phyloP scores from a whole-genome alignment of 2,113 vertebrate genomes.

The Salvelinus sp. region DNA sequence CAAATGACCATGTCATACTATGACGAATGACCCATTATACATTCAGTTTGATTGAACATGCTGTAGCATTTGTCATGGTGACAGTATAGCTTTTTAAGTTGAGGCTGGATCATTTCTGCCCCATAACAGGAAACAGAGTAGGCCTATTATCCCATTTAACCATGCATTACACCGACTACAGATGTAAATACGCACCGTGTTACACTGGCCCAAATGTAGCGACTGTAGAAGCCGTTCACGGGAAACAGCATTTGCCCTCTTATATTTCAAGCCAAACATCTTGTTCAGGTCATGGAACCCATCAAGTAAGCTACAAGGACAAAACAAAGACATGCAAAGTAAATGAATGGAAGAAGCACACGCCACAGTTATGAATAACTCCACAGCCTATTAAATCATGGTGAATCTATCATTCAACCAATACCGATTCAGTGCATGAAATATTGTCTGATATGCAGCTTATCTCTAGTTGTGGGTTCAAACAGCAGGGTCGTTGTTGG shows the following conservation, averaged over 20 bases:
- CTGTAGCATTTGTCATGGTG: not conserved
- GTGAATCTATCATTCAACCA: not conserved
- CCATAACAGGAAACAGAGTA: not conserved
- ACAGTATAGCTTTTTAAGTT: not conserved
- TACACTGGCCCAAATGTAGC: conserved; percentile 52
- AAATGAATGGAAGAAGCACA: not conserved
- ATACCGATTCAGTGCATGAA: not conserved
- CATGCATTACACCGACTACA: not conserved
- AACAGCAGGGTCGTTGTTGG: not conserved
- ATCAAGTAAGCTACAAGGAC: conserved; percentile 64
- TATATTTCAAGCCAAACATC: conserved; percentile 71
- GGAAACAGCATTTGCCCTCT: conserved; percentile 57
- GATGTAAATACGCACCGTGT: conserved; percentile 56
- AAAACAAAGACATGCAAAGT: not conserved
- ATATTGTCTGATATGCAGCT: not conserved
- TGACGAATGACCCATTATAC: not conserved
- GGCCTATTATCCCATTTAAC: not conserved
- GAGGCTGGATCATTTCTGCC: not conserved
- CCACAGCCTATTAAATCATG: not conserved
- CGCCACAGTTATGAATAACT: not conserved
- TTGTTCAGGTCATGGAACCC: conserved; percentile 73
- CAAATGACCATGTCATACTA: not conserved
- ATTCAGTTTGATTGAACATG: not conserved
- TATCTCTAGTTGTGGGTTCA: not conserved
- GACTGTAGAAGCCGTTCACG: conserved; percentile 66